These are phyloP conservation scores for Vanessa cardui DNA, from an alignment of 2,888 invertebrate species.

Conservation along the genomic window DNA sequence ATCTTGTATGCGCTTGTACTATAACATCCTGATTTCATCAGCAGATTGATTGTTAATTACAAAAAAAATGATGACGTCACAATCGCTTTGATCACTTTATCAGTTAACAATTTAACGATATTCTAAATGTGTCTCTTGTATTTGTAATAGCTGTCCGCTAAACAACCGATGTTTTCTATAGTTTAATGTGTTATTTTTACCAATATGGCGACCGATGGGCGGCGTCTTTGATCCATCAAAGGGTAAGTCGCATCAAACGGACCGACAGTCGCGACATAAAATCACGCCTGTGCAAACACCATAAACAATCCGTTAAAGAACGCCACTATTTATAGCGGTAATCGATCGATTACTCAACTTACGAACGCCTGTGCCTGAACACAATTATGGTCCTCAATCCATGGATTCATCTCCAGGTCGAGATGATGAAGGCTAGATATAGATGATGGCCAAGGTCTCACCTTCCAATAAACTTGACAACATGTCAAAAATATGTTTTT, in stretches of 20 bases:
- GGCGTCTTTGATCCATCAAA: conserved; percentile 75
- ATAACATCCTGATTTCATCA: conserved; percentile 9
- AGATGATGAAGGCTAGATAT: too few species aligned
- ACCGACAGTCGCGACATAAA: conserved; percentile 58
- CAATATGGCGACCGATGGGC: conserved; percentile 71
- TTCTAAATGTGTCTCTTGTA: conserved; percentile 1
- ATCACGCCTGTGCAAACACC: conserved; percentile 56
- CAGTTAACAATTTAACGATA: neutral
- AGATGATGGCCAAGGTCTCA: too few species aligned
- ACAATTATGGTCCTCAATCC: neutral
- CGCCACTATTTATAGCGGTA: conserved; percentile 43
- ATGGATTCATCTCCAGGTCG: neutral
- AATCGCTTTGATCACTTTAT: neutral
- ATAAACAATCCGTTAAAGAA: conserved; percentile 48
- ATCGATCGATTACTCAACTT: conserved; percentile 46
- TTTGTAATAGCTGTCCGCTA: conserved; percentile 21
- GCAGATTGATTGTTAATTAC: neutral
- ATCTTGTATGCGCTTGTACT: conserved; percentile 9
- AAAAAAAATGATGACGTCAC: neutral
- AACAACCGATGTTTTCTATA: conserved; percentile 56
- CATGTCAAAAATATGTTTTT: too few species aligned
- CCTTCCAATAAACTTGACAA: too few species aligned
- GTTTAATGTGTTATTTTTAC: conserved; percentile 76
- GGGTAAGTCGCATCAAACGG: conserved; percentile 53
- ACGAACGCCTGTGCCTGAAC: conserved; percentile 22